Evolutionary conservation across 2,888 invertebrate species (phyloP), one percentile per base, ranked within the genome.

Genomic region (Hirtodrosophila cameraria): DNA sequence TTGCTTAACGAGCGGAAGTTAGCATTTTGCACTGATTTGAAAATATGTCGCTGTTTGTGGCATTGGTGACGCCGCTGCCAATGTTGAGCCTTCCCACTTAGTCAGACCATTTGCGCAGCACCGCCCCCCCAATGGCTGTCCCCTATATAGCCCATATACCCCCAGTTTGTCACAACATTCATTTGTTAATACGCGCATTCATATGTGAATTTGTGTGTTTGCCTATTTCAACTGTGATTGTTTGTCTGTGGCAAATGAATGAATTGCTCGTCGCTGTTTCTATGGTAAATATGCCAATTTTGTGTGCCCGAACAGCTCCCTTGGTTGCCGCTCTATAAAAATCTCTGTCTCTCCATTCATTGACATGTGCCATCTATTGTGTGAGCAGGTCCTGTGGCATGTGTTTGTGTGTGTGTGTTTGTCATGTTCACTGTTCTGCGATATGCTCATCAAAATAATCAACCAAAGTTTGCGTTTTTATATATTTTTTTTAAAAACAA

Each of bases 1-100:
- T 86, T 88, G 88, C 85, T 88, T 87, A 89, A 89, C 88, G 88
- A 87, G 88, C 89, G 89, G 89, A 89, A 89, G 88, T 87, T 87
- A 81, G 78, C 88, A 86, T 87, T 88, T 88, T 85, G 88, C 82
- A 78, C 83, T 86, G 88, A 89, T 89, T 88, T 88, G 85, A 83
- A 88, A 88, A 88, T 81, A 88, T 87, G 86, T 86, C 87, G 77
- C 84, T 72, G 74, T 75, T 83, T 81, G 85, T 68, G 83, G 79
- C 82, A 82, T 75, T 85, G 68, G 60, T 79, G 79, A 72, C 82
- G 79, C 79, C 75, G 42, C 48, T 66, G 57, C 70, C 71, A 81
- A 60, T 61, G 36, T 64, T 42, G 18, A 25, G 15, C 43, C 31
- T 28, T 23, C 23, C 16, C 39, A 35, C 36, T 43, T 18, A 20